phyloP scores from a whole-genome alignment of 2,888 invertebrate genomes.

The Drosophila neonasuta region DNA sequence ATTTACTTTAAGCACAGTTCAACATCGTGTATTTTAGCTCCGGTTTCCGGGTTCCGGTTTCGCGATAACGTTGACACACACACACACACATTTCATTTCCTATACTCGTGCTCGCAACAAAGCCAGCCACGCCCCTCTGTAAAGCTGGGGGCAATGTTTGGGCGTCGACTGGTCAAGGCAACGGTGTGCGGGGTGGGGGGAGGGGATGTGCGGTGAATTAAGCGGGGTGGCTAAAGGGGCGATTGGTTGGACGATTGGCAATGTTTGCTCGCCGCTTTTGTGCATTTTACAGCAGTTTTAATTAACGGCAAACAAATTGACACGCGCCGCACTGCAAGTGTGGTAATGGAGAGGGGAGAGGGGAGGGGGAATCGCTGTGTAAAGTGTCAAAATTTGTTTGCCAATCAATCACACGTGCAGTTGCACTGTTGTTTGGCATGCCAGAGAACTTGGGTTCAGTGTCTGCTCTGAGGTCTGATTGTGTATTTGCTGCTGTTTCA shows the following conservation, averaged over 20 bases:
- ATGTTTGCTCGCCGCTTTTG: conserved; percentile 71
- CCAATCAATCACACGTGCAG: conserved; percentile 67
- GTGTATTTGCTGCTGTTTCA: conserved; percentile 13
- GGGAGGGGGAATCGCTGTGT: conserved; percentile 35
- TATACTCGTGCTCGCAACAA: background rate
- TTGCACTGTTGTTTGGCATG: conserved; percentile 5
- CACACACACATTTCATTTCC: background rate
- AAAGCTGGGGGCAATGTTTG: conserved; percentile 1
- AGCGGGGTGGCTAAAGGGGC: background rate
- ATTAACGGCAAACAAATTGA: conserved; percentile 75
- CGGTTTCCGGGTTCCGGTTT: conserved; percentile 18
- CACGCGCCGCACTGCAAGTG: conserved; percentile 15
- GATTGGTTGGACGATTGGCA: conserved; percentile 28
- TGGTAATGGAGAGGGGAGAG: conserved; percentile 16
- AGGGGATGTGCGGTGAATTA: background rate
- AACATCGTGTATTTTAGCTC: conserved; percentile 55
- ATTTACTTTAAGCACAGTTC: conserved; percentile 81
- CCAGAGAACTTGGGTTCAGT: conserved; percentile 19
- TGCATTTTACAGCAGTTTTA: conserved; percentile 77
- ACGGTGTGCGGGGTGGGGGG: background rate
- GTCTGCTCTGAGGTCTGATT: conserved; percentile 47
- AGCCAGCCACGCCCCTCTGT: conserved; percentile 6
- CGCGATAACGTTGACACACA: conserved; percentile 6
- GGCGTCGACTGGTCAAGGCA: background rate
- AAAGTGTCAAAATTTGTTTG: conserved; percentile 77